These are phyloP conservation scores for Trileptium ribeirensis DNA, from an alignment of 2,888 invertebrate species.

Conservation along the genomic window DNA sequence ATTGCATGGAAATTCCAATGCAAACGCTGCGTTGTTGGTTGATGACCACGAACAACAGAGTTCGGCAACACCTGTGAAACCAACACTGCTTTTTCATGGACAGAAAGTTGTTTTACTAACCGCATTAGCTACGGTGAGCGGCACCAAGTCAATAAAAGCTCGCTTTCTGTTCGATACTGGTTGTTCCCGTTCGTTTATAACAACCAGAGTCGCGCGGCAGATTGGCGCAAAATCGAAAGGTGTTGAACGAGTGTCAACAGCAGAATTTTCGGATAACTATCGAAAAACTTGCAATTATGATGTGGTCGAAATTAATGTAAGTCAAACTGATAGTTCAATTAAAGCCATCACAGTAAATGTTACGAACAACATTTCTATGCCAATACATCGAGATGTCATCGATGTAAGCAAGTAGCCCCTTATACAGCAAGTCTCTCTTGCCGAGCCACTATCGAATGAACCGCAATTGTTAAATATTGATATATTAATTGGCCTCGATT, in stretches of 20 bases:
- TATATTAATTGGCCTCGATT: no score
- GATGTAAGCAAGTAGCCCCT: no score
- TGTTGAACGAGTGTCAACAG: not conserved
- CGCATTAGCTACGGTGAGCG: not conserved
- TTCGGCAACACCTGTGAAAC: not conserved
- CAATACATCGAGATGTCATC: no score
- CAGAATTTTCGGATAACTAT: not conserved
- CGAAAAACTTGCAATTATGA: not conserved
- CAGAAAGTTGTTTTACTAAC: not conserved
- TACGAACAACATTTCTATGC: no score
- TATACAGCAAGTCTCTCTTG: no score
- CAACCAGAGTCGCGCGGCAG: not conserved
- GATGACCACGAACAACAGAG: not conserved
- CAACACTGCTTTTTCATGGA: not conserved
- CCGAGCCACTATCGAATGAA: no score
- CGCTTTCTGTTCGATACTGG: not conserved
- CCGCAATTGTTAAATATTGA: no score
- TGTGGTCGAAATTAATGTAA: not conserved
- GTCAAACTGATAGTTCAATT: not conserved
- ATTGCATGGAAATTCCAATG: not conserved
- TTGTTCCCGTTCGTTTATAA: not conserved
- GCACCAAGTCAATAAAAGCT: not conserved
- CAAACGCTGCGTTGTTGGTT: not conserved
- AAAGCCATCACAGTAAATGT: not conserved
- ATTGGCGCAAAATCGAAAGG: not conserved